phyloP scores from a whole-genome alignment of 37 sponge, comb jelly and placozoan species.

The Chondrilla cf. caribensis region DNA sequence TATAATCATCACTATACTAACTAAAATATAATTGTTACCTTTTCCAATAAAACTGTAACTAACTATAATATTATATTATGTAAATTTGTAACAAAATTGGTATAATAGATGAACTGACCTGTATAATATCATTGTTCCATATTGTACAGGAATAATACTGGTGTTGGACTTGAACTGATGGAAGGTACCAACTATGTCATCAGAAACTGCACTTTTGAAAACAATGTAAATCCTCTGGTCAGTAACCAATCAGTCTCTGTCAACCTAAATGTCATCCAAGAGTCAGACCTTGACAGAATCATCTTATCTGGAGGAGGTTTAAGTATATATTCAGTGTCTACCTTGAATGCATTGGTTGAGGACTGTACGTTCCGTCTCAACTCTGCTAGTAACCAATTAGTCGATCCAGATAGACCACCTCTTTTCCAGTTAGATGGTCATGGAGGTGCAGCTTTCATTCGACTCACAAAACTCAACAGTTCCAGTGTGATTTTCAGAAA shows the following conservation, averaged over 20 bases:
- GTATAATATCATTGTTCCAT: too few relatives aligned
- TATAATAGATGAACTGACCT: too few relatives aligned
- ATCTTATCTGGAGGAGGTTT: not conserved
- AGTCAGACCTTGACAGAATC: not conserved
- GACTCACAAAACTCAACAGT: conserved; percentile 6
- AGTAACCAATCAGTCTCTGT: not conserved
- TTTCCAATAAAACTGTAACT: too few relatives aligned
- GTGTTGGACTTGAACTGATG: not conserved
- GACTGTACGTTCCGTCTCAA: not conserved
- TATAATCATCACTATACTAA: too few relatives aligned
- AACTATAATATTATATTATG: too few relatives aligned
- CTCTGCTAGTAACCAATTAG: not conserved
- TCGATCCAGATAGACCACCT: conserved; percentile 47
- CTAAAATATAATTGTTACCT: too few relatives aligned
- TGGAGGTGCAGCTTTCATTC: conserved; percentile 57
- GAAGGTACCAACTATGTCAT: not conserved
- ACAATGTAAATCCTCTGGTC: not conserved
- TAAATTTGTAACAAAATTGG: too few relatives aligned
- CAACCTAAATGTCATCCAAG: not conserved
- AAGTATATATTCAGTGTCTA: not conserved
- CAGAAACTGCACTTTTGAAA: conserved; percentile 7
- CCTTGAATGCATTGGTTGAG: not conserved
- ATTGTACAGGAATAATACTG: not conserved
- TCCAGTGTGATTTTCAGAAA: conserved; percentile 31
- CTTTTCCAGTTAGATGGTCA: conserved; percentile 64